phyloP scores from a whole-genome alignment of 1,140 invertebrate species.

The Drosophila fuyamai region DNA sequence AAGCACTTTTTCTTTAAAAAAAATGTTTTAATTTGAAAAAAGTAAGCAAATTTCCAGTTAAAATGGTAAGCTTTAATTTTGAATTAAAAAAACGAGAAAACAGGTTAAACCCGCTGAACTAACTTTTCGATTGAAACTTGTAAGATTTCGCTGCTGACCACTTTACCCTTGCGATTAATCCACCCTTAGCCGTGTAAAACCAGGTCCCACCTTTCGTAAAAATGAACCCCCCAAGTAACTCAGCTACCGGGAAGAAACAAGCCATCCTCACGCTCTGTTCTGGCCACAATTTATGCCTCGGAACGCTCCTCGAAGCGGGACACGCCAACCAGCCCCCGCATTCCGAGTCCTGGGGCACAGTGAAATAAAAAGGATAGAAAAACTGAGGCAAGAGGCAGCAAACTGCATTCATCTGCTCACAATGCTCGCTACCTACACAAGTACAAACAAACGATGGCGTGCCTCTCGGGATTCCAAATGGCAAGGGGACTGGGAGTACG shows the following conservation, averaged over 20 bases:
- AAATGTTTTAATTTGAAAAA: too few species aligned
- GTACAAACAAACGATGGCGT: constrained; percentile 55
- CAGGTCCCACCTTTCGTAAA: constrained; percentile 1
- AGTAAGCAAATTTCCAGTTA: too few species aligned
- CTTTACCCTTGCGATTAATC: constrained; percentile 12
- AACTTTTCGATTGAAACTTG: constrained; percentile 29
- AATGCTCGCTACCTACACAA: constrained; percentile 50
- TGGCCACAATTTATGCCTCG: constrained; percentile 53
- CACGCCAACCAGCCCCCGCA: constrained; percentile 46
- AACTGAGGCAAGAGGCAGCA: constrained; percentile 37
- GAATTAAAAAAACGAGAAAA: too few species aligned
- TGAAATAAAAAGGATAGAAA: constrained; percentile 53
- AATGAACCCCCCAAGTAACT: not conserved
- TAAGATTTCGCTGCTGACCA: constrained; percentile 27
- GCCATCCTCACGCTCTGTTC: constrained; percentile 6
- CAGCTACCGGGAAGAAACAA: constrained; percentile 18
- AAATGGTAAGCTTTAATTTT: too few species aligned
- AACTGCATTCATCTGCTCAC: constrained; percentile 72
- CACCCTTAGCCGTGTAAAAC: constrained; percentile 18
- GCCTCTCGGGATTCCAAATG: constrained; percentile 63
- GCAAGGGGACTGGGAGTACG: constrained; percentile 5
- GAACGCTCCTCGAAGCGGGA: constrained; percentile 35
- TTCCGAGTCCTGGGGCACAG: constrained; percentile 50
- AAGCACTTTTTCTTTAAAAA: too few species aligned
- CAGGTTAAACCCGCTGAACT: not conserved